phyloP scores from a whole-genome alignment of 2,797 vertebrate species.

The Intellagama lesueurii region DNA sequence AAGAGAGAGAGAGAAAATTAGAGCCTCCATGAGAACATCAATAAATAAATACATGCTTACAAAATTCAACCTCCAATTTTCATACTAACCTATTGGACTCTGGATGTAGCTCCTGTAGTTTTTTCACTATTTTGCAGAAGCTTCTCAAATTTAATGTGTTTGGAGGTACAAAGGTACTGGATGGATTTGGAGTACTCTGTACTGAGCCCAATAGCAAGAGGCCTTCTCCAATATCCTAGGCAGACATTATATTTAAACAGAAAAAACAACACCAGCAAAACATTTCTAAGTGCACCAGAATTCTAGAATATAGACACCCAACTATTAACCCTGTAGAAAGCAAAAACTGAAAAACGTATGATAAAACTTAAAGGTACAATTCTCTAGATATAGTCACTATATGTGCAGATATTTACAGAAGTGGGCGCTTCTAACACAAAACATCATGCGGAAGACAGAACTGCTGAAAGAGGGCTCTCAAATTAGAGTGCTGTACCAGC shows the following conservation, averaged over 20 bases:
- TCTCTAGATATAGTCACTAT: neutral
- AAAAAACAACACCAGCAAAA: neutral
- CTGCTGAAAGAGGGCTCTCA: neutral
- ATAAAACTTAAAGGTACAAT: neutral
- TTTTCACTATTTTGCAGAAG: conserved; percentile 76
- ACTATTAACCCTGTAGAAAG: neutral
- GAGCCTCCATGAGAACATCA: neutral
- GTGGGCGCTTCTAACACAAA: neutral
- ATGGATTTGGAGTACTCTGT: conserved; percentile 18
- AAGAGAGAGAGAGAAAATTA: neutral
- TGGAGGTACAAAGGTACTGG: conserved; percentile 59
- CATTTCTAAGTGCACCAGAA: neutral
- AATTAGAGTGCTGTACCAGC: neutral
- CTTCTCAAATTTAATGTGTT: conserved; percentile 71
- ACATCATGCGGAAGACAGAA: neutral
- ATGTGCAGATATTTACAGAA: neutral
- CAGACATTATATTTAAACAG: neutral
- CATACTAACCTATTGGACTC: conserved; percentile 67
- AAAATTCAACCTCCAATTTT: neutral
- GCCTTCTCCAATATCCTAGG: conserved; percentile 10
- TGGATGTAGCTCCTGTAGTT: conserved; percentile 71
- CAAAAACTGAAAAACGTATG: neutral
- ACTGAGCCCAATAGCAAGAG: neutral
- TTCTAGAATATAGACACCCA: neutral
- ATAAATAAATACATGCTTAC: neutral